Evolutionary conservation across 2,888 invertebrate species (phyloP), one percentile per base, ranked within the genome.

Genomic region (Papilio elwesi): DNA sequence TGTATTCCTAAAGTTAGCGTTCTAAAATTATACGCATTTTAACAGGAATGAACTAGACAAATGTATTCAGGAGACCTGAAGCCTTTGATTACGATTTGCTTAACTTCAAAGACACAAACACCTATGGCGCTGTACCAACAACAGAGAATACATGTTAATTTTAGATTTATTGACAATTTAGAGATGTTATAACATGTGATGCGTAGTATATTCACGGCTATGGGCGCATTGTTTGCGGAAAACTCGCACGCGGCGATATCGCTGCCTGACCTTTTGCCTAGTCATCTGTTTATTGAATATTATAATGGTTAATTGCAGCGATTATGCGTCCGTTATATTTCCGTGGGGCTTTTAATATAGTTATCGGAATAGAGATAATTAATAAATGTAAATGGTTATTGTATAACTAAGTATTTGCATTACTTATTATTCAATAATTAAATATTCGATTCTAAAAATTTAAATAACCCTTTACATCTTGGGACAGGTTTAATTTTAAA

Each of bases 191-290:
- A 38, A 57, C 36, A n/a, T 57, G 36, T 65, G 65, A 59, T n/a
- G n/a, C 6, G 6, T 15, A 47, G 62, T 52, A 62, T 59, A 38
- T 26, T 67, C n/a, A 68, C 36, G 13, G 43, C 16, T 49, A 13
- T 43, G 26, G 43, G 12, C 26, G n/a, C n/a, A 52, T 64, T 73
- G 69, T 73, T 73, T 73, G 59, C 73, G 73, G 69, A 73, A 73
- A 68, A 55, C 57, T 67, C 49, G 38, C 36, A 10, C 16, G 16
- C 52, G n/a, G 68, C 64, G 73, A 73, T 73, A 73, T 73, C 73
- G 48, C 72, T 48, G 36, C 12, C 12, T 73, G 69, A 73, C 73
- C 73, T 65, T 51, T 72, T 53, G 62, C 36, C n/a, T 43, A 53
- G 53, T 63, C 68, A 43, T 57, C 59, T 51, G 57, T 64, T 73